These are phyloP conservation scores for Masticophis lateralis DNA, from an alignment of 2,797 vertebrate species.

Conservation along the genomic window DNA sequence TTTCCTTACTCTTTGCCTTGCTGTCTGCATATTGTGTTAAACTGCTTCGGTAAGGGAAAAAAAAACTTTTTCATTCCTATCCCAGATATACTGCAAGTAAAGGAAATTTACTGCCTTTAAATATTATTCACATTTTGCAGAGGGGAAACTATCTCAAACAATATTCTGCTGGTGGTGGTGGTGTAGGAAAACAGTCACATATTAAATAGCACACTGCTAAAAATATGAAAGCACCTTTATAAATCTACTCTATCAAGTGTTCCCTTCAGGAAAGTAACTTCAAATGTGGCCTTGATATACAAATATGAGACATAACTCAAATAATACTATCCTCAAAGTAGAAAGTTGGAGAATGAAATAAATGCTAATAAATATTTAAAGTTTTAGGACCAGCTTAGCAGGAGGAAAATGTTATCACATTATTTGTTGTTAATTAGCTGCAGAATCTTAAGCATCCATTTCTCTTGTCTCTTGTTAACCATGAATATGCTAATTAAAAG, in stretches of 20 bases:
- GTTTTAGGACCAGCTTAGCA: constrained; percentile 33
- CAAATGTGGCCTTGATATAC: not conserved
- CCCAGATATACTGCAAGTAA: not conserved
- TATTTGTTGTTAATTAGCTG: constrained; percentile 31
- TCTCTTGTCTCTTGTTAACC: constrained; percentile 17
- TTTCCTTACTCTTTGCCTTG: not conserved
- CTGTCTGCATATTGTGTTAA: not conserved
- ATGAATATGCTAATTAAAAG: not conserved
- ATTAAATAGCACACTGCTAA: not conserved
- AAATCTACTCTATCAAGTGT: not conserved
- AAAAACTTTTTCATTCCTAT: not conserved
- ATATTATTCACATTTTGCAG: not conserved
- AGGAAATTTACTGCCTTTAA: not conserved
- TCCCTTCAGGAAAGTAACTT: not conserved
- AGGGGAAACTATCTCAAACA: not conserved
- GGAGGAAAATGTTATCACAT: constrained; percentile 18
- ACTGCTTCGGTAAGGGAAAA: not conserved
- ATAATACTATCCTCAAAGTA: constrained; percentile 29
- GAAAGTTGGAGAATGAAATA: constrained; percentile 14
- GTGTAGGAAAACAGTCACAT: not conserved
- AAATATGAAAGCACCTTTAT: not conserved
- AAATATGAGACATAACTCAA: constrained; percentile 34
- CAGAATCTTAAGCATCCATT: constrained; percentile 27
- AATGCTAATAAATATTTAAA: constrained; percentile 27
- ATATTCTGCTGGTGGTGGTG: not conserved